Conservation (phyloP, 2,113 vertebrate species). For the Cebus imitator region DNA sequence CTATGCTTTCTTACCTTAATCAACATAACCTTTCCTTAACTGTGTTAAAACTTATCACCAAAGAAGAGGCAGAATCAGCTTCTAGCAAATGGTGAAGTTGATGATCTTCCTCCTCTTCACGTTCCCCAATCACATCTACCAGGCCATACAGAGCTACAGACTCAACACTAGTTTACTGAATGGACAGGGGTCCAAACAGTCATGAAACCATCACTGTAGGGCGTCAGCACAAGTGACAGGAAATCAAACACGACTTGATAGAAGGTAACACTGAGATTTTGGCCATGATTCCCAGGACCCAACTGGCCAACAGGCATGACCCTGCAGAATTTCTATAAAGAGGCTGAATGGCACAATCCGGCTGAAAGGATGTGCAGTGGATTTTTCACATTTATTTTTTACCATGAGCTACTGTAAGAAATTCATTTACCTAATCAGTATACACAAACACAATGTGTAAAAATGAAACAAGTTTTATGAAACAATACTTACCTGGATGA, state of each 20-base stretch:
- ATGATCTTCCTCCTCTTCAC: neutral
- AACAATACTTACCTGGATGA: neutral
- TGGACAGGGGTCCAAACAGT: neutral
- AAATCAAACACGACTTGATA: neutral
- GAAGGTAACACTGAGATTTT: neutral
- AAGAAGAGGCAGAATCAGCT: neutral
- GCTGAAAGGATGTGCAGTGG: neutral
- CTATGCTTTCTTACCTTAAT: neutral
- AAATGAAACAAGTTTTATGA: constrained; percentile 19
- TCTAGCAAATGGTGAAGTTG: neutral
- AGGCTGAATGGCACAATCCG: neutral
- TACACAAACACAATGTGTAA: neutral
- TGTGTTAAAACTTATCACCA: neutral
- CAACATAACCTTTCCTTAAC: neutral
- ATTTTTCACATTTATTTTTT: neutral
- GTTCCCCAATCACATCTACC: neutral
- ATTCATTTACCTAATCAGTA: neutral
- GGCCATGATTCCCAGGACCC: neutral
- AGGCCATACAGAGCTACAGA: neutral
- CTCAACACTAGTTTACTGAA: neutral
- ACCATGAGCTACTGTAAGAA: neutral
- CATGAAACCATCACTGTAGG: neutral
- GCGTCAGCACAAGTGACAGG: neutral
- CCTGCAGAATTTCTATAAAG: neutral
- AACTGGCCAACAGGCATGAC: neutral